Evolutionary conservation across 2,888 invertebrate genomes (phyloP).

Genomic region (Andricus curvator): DNA sequence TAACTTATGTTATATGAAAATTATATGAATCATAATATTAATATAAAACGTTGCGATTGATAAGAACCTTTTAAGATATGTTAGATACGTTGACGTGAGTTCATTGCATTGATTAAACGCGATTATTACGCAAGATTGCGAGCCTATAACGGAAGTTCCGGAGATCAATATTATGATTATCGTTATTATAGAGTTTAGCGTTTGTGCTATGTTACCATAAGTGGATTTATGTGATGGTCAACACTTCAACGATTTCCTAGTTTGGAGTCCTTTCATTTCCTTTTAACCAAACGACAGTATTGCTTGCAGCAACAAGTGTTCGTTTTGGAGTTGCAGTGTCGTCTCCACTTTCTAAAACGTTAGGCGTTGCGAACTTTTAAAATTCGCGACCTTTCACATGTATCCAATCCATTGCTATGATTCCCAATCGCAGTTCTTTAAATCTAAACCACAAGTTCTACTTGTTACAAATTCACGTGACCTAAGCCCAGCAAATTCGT

Average conservation of each 20-base stretch:
- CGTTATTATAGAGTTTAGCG: neutral
- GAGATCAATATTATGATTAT: conserved; percentile 12
- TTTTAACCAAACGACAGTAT: neutral
- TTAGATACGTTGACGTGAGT: neutral
- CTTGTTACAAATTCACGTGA: neutral
- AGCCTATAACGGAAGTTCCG: conserved; percentile 5
- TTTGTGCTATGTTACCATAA: neutral
- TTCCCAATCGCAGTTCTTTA: neutral
- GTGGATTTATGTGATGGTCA: conserved; percentile 11
- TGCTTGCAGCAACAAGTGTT: neutral
- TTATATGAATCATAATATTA: too few relatives aligned
- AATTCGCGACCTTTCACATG: neutral
- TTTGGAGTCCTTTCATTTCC: neutral
- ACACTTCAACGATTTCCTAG: neutral
- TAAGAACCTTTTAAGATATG: neutral
- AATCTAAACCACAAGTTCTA: neutral
- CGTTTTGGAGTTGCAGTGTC: conserved; percentile 8
- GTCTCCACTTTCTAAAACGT: conserved; percentile 21
- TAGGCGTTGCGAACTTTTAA: neutral
- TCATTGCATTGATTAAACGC: neutral
- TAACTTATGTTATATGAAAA: too few relatives aligned
- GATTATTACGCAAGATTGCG: conserved; percentile 1
- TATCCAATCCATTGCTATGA: neutral
- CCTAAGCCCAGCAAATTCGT: neutral
- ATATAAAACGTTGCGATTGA: neutral